These are phyloP conservation scores for Exocentrus adspersus DNA, from an alignment of 2,888 invertebrate species.

Conservation along the genomic window DNA sequence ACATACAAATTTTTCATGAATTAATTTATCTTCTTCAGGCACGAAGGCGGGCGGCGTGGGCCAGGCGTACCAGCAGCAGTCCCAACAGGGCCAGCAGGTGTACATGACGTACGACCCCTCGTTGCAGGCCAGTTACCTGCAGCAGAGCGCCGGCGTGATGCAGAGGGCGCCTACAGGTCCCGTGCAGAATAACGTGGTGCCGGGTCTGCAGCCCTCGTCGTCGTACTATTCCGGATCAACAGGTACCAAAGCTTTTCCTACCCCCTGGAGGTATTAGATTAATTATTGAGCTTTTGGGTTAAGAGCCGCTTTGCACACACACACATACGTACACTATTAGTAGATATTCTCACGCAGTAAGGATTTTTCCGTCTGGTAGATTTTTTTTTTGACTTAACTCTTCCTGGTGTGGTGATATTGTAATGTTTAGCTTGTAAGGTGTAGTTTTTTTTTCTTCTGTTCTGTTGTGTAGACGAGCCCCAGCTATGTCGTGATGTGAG, in stretches of 20 bases:
- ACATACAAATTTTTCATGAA: too few relatives aligned
- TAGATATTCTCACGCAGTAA: slow-evolving; percentile 8
- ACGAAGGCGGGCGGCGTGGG: slow-evolving; percentile 69
- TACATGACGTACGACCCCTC: slow-evolving; percentile 71
- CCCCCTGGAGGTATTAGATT: slow-evolving; percentile 47
- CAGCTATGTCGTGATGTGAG: slow-evolving; percentile 7
- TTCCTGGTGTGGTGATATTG: slow-evolving; percentile 24
- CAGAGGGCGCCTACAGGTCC: slow-evolving; percentile 69
- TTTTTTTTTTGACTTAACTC: slow-evolving; percentile 22
- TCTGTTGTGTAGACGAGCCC: slow-evolving; percentile 7
- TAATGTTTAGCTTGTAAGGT: slow-evolving; percentile 18
- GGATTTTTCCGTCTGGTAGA: slow-evolving; percentile 13
- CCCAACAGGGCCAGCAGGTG: slow-evolving; percentile 65
- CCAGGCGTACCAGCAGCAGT: slow-evolving; percentile 68
- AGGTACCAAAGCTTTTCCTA: slow-evolving; percentile 59
- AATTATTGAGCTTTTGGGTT: slow-evolving; percentile 27
- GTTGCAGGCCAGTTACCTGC: slow-evolving; percentile 70
- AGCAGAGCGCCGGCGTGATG: slow-evolving; percentile 70
- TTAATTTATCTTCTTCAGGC: slow-evolving; percentile 49
- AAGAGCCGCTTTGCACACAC: slow-evolving; percentile 19
- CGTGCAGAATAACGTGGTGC: slow-evolving; percentile 64
- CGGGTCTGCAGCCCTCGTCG: slow-evolving; percentile 65
- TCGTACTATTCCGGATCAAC: slow-evolving; percentile 67
- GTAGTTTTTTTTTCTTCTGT: neutral
- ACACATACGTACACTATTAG: neutral